Percentiles rank a stretch among this genome's conserved stretches.
Evolutionary conservation across 2,888 invertebrate genomes (phyloP).

Genomic region (Dromius quadrimaculatus): DNA sequence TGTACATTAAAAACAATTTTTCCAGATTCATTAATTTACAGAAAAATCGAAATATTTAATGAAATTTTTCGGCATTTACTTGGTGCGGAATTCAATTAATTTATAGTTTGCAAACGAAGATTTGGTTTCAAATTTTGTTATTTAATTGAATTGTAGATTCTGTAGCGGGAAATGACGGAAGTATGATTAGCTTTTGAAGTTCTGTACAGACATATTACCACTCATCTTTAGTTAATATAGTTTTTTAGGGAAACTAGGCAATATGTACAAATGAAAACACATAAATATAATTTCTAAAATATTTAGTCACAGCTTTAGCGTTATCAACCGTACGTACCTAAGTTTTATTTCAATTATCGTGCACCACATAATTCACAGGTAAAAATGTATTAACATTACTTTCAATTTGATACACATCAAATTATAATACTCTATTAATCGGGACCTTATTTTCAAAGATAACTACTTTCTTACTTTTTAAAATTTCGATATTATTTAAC

Average conservation of each 20-base stretch:
- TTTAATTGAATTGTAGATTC: conserved; percentile 8
- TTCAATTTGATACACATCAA: conserved; percentile 28
- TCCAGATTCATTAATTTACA: conserved; percentile 8
- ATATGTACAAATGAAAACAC: conserved; percentile 38
- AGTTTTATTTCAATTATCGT: conserved; percentile 26
- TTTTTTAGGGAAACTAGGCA: conserved; percentile 36
- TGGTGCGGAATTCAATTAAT: conserved; percentile 3
- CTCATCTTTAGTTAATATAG: not conserved
- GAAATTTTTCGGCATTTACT: not conserved
- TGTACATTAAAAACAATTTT: conserved; percentile 25
- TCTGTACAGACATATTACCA: conserved; percentile 35
- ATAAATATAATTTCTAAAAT: conserved; percentile 37
- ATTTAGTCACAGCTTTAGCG: conserved; percentile 32
- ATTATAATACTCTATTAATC: conserved; percentile 29
- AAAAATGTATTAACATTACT: conserved; percentile 28
- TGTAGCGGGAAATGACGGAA: conserved; percentile 10
- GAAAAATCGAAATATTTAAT: conserved; percentile 15
- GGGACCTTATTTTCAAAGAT: conserved; percentile 17
- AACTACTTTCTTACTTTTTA: conserved; percentile 36
- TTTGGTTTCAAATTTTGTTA: conserved; percentile 11
- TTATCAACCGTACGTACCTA: conserved; percentile 35
- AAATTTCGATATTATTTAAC: conserved; percentile 48
- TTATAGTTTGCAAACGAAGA: not conserved
- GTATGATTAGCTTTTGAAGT: conserved; percentile 12
- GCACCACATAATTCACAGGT: conserved; percentile 30